phyloP scores from a whole-genome alignment of 2,113 vertebrate genomes.

The Coryphaenoides rupestris region DNA sequence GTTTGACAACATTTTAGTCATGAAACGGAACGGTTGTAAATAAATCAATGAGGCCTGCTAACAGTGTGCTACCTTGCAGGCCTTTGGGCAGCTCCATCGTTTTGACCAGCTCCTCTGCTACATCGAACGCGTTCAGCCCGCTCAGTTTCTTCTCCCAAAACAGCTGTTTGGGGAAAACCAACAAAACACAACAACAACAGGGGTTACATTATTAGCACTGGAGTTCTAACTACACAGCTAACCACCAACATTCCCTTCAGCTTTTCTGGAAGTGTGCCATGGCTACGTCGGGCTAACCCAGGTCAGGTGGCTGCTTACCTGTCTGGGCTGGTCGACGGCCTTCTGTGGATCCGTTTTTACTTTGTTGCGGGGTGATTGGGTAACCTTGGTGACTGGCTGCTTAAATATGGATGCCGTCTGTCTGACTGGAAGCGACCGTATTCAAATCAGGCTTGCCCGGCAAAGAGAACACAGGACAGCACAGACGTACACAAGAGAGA shows the following conservation, averaged over 20 bases:
- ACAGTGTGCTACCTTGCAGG: slow-evolving; percentile 80
- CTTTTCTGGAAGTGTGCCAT: not conserved
- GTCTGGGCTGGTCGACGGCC: slow-evolving; percentile 95
- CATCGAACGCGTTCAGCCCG: slow-evolving; percentile 94
- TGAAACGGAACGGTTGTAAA: too few species aligned
- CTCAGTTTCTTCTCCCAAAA: slow-evolving; percentile 99
- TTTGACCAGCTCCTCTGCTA: slow-evolving; percentile 95
- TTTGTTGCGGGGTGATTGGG: slow-evolving; percentile 97
- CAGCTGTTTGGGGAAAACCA: slow-evolving; percentile 74
- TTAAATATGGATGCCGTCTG: slow-evolving; percentile 99
- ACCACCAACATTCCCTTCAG: too few species aligned
- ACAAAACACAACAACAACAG: not conserved
- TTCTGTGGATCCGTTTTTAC: slow-evolving; percentile 98
- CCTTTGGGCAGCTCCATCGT: slow-evolving; percentile 98
- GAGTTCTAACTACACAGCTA: too few species aligned
- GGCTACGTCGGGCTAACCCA: not conserved
- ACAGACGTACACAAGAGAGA: not conserved
- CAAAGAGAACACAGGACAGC: not conserved
- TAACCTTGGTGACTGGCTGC: slow-evolving; percentile 97
- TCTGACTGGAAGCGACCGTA: slow-evolving; percentile 91
- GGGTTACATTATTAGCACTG: too few species aligned
- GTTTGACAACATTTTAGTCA: too few species aligned
- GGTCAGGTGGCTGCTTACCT: slow-evolving; percentile 71
- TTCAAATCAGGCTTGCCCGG: slow-evolving; percentile 97
- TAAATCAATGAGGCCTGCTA: too few species aligned